Evolutionary conservation across 2,113 vertebrate genomes (phyloP).

Genomic region (Oxygymnocypris stewartii): DNA sequence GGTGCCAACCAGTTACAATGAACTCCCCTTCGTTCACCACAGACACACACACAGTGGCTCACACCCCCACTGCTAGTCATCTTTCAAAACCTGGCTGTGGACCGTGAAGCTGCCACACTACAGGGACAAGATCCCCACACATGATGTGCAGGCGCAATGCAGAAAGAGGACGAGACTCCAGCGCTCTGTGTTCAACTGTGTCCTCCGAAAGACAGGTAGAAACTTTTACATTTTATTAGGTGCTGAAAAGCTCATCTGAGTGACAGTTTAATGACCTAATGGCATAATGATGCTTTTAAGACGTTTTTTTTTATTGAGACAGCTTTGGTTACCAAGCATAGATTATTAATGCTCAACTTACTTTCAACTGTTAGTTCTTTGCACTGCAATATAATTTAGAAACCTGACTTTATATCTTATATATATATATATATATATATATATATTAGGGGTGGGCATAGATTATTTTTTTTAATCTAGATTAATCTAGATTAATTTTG

Average conservation of each 20-base stretch:
- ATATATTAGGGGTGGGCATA: too few relatives aligned
- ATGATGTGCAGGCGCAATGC: conserved; percentile 55
- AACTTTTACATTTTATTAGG: not conserved
- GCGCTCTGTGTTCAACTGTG: conserved; percentile 36
- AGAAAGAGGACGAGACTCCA: conserved; percentile 52
- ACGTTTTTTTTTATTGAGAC: not conserved
- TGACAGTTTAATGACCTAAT: not conserved
- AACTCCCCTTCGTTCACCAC: conserved; percentile 27
- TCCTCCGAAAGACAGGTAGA: conserved; percentile 49
- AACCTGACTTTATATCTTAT: not conserved
- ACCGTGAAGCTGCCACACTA: conserved; percentile 60
- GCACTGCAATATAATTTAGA: not conserved
- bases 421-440: too few relatives aligned
- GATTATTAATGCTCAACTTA: not conserved
- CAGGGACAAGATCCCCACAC: conserved; percentile 64
- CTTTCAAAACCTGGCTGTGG: conserved; percentile 55
- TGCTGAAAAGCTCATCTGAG: not conserved
- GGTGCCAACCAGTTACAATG: conserved; percentile 34
- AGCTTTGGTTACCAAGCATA: not conserved
- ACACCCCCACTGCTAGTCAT: conserved; percentile 46
- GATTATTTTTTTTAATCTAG: too few relatives aligned
- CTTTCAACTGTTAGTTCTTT: not conserved
- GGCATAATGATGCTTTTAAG: not conserved
- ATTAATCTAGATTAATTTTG: too few relatives aligned
- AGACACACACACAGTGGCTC: conserved; percentile 24